Percentiles rank a stretch among this genome's conserved stretches.
phyloP scores from a whole-genome alignment of 2,888 invertebrate genomes.

The Phyllotreta striolata region DNA sequence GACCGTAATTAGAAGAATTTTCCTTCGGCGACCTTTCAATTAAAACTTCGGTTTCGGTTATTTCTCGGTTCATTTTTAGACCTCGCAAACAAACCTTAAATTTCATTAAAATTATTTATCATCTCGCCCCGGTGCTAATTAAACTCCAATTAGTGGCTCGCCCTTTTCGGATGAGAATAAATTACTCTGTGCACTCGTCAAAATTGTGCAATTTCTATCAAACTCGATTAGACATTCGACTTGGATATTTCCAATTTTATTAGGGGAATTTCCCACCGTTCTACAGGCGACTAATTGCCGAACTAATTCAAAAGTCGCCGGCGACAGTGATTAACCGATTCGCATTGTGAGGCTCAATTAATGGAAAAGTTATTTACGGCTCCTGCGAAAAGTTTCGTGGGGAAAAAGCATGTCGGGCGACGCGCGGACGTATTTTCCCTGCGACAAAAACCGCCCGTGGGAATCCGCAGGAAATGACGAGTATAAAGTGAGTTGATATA shows the following conservation, averaged over 20 bases:
- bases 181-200: no score
- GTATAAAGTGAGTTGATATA: no score
- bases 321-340: slow-evolving; percentile 34
- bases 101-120: no score
- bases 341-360: slow-evolving; percentile 30
- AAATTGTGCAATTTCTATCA: neutral
- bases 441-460: no score
- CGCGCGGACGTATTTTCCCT: slow-evolving; percentile 24
- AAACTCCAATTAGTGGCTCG: no score
- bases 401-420: slow-evolving; percentile 27
- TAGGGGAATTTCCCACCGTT: no score
- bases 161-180: no score
- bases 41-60: slow-evolving; percentile 6
- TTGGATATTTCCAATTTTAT: no score
- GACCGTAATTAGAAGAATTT: slow-evolving; percentile 24
- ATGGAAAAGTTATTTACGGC: slow-evolving; percentile 32
- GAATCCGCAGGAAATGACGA: no score
- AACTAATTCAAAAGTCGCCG: slow-evolving; percentile 24
- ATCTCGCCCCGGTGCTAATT: no score
- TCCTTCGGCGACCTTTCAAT: slow-evolving; percentile 11
- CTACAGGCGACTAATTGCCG: slow-evolving; percentile 23
- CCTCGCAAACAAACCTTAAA: neutral
- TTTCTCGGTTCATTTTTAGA: neutral
- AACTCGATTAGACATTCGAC: no score
- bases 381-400: slow-evolving; percentile 21